Base-by-base conservation (phyloP, 2,113 vertebrate species). In the Potamarius usumacintae region DNA sequence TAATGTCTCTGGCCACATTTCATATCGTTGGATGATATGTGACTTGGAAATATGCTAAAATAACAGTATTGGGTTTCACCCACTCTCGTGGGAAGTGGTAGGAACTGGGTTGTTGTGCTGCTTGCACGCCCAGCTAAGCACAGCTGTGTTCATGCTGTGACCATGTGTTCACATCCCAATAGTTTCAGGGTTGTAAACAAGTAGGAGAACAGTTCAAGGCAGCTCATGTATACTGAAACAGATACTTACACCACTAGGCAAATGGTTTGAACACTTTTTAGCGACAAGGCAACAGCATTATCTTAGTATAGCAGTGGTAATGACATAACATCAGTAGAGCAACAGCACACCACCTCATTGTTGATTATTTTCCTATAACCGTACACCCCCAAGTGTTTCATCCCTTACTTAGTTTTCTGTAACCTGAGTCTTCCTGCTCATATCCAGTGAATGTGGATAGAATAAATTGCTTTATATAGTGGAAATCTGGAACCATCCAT, bases 111-210 rank as follows among this genome's bases (percentile, higher is more conserved):
- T 27, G 42, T 30, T 52, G 78, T 62, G 55, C 15, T 62, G 57
- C 30, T 60, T 12, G 79, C 50, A 78, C 12, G 22, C 22, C 72
- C 50, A 53, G 76, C 52, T 78, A 17, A 55, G 76, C 30, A 62
- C 57, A 82, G 79, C 79, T 82, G 57, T 82, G 57, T 22, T 62
- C 79, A 82, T 1, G 30, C 57, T 48, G 83, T 58, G 83, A 22
- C 52, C 52, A 71, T 72, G 53, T 34, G 67, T 25, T 69, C 30
- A 27, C 65, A 18, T 71, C 58, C 9, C 4, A 82, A 25, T 12
- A 60, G 58, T 65, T 83, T 69, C 52, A 30, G 18, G 20, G 52
- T 84, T 74, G 53, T 84, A 84, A 84, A 84, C 52, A 74, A 62
- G 62, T 14, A 69, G 22, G 67, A 42, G 53, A 84, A 52, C n/a